Percentiles rank a stretch among this genome's conserved stretches.
Conservation (phyloP, 2,888 invertebrate species). For the Drosophila flavopinicola region DNA sequence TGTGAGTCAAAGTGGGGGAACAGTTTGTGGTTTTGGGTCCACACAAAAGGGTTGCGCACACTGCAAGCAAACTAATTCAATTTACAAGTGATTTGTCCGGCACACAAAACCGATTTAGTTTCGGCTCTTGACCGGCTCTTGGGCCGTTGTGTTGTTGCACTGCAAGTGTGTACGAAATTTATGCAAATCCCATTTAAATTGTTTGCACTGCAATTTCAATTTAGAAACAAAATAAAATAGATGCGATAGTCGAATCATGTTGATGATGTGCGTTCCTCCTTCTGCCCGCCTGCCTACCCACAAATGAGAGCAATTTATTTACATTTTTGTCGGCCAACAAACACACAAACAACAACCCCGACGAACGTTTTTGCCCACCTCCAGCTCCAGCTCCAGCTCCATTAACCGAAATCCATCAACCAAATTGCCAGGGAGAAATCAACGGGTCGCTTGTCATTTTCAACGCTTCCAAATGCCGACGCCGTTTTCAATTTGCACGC, state of each 20-base stretch:
- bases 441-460: conserved; percentile 72
- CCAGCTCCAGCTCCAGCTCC: conserved; percentile 74
- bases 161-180: conserved; percentile 68
- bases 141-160: no score
- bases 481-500: conserved; percentile 77
- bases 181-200: conserved; percentile 82
- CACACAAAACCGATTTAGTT: conserved; percentile 75
- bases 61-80: conserved; percentile 72
- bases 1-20: conserved; percentile 22
- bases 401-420: conserved; percentile 83
- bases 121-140: conserved; percentile 57
- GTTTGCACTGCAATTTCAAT: conserved; percentile 81
- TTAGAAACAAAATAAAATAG: conserved; percentile 71
- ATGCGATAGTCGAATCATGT: conserved; percentile 26
- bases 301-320: conserved; percentile 77
- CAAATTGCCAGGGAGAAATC: conserved; percentile 80
- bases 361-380: conserved; percentile 57
- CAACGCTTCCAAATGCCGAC: conserved; percentile 68
- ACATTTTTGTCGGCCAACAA: conserved; percentile 53
- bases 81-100: conserved; percentile 78
- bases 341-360: conserved; percentile 6
- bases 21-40: conserved; percentile 2
- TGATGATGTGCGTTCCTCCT: conserved; percentile 11
- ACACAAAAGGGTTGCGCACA: conserved; percentile 63
- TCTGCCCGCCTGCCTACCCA: conserved; percentile 22